These are phyloP conservation scores for Leptobrachium leishanense DNA, from an alignment of 2,113 vertebrate genomes.

Conservation along the genomic window DNA sequence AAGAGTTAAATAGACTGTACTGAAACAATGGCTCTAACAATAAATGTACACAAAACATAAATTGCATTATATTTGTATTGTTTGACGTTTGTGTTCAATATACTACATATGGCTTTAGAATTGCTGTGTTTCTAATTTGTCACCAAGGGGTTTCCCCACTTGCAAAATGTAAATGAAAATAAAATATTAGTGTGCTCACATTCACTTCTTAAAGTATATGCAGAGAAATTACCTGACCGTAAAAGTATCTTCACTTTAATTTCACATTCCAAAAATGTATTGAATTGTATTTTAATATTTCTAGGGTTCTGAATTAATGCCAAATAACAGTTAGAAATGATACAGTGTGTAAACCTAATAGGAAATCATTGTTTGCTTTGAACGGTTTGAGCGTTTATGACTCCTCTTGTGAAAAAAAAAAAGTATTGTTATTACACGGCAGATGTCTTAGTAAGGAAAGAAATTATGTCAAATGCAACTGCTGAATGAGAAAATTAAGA, in stretches of 20 bases:
- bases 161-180: constrained; percentile 52
- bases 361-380: constrained; percentile 16
- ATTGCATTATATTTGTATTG: too few relatives aligned
- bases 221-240: not conserved
- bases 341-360: not conserved
- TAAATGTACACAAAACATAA: too few relatives aligned
- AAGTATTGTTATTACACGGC: not conserved
- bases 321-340: too few relatives aligned
- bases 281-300: not conserved
- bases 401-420: not conserved
- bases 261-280: too few relatives aligned
- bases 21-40: too few relatives aligned
- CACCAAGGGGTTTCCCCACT: constrained; percentile 63
- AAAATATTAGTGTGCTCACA: constrained; percentile 56
- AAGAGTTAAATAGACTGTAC: too few relatives aligned
- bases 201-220: not conserved
- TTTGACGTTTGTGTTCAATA: too few relatives aligned
- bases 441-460: constrained; percentile 37
- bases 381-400: not conserved
- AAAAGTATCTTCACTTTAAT: not conserved
- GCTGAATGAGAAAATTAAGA: constrained; percentile 2
- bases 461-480: constrained; percentile 45
- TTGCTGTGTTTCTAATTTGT: constrained; percentile 57
- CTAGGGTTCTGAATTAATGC: too few relatives aligned
- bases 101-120: constrained; percentile 54